A percentile compares a stretch with the other conserved stretches of the same genome.
These are phyloP conservation scores for Loripinus fragilis DNA, from an alignment of 2,888 invertebrate genomes.

Conservation along the genomic window DNA sequence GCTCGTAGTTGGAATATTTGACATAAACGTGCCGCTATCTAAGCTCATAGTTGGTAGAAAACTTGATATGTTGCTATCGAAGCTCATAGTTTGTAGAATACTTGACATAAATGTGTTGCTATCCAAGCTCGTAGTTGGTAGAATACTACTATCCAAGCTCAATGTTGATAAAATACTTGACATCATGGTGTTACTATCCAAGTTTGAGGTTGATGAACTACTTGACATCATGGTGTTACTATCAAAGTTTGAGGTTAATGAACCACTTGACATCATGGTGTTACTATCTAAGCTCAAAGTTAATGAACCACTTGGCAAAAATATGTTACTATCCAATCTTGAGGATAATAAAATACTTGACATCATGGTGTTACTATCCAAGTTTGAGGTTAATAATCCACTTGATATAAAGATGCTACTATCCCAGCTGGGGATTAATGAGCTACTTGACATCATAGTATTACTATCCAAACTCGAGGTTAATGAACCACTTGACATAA, in stretches of 20 bases:
- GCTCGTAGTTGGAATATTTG: not conserved
- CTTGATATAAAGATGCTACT: not conserved
- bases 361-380: not conserved
- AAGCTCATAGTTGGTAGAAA: no score
- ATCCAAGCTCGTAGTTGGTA: no score
- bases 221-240: no score
- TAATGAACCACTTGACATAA: no score
- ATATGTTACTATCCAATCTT: no score
- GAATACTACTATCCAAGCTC: not conserved
- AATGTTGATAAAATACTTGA: not conserved
- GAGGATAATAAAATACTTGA: not conserved
- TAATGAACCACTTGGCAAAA: no score
- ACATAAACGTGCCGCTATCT: not conserved
- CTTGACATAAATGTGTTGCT: not conserved
- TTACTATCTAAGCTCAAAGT: no score
- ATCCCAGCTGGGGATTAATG: not conserved
- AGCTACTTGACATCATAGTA: not conserved
- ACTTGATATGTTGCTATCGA: not conserved
- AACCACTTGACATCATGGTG: no score
- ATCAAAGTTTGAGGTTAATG: no score
- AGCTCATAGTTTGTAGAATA: not conserved
- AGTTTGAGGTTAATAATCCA: not conserved
- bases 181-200: not conserved
- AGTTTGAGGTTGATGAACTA: not conserved
- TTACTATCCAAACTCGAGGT: no score